Evolutionary conservation across 2,888 invertebrate genomes (phyloP), one percentile per base, ranked within the genome.

Genomic region (Sepioteuthis lessoniana): DNA sequence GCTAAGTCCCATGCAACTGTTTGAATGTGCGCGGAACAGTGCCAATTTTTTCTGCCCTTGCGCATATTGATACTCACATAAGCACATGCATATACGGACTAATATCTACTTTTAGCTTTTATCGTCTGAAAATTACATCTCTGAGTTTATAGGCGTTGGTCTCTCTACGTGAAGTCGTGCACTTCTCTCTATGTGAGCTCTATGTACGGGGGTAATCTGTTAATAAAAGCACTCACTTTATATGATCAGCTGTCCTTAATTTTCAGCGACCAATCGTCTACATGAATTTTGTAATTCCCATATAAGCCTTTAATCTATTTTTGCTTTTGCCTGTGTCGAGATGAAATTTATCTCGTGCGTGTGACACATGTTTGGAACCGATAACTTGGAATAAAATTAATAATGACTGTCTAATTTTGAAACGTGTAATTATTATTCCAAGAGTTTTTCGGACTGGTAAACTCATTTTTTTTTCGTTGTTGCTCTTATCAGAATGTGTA

Each of bases 81-180:
- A 4, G 76, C n/a, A 35, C 13, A 76, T 10, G 19, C 76, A 76
- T 76, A n/a, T 16, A 35, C 76, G 10, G n/a, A 16, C 76, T n/a
- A 76, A 76, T 76, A 76, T 76, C n/a, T 35, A 76, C 76, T 76
- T 76, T 76, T 76, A 76, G n/a, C 76, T 76, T 76, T n/a, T n/a
- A 76, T 76, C 16, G 76, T 76, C n/a, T 4, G n/a, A 76, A 76
- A 76, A 76, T 76, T 76, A 76, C n/a, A 76, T 35, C n/a, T 35
- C n/a, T 31, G 31, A 10, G 8, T n/a, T 76, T 76, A 35, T 76
- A n/a, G 35, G n/a, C n/a, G n/a, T 76, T 35, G 76, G 25, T 35
- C 31, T 76, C n/a, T 76, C 31, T 7, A 31, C 31, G n/a, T 76
- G 76, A 76, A 55, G 25, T 28, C 31, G 31, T 31, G 76, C 31